These are phyloP conservation scores for Macquaria ambigua DNA, from an alignment of 2,113 vertebrate genomes.

Conservation along the genomic window DNA sequence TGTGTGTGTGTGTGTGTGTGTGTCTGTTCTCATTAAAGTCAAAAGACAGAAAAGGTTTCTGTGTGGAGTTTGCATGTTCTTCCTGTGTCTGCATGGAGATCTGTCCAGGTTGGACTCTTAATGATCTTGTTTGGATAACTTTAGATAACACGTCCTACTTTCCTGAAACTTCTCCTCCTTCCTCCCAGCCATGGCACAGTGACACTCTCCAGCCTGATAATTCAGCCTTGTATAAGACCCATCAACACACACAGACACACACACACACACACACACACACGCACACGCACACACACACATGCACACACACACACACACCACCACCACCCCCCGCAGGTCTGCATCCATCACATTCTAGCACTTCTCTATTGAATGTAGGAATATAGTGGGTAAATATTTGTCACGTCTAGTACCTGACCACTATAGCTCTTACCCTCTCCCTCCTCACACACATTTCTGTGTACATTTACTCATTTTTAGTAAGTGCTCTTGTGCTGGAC, in stretches of 20 bases:
- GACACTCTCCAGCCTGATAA: slow-evolving; percentile 32
- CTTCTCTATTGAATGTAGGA: slow-evolving; percentile 10
- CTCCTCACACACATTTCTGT: background rate
- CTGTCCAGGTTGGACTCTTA: background rate
- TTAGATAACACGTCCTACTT: background rate
- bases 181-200: slow-evolving; percentile 29
- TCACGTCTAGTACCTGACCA: slow-evolving; percentile 15
- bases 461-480: background rate
- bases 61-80: background rate
- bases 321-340: slow-evolving; percentile 4
- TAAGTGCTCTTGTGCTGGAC: background rate
- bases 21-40: background rate
- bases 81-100: background rate
- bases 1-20: background rate
- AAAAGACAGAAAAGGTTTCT: background rate
- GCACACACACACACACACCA: background rate
- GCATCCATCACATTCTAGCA: slow-evolving; percentile 24
- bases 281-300: background rate
- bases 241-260: background rate
- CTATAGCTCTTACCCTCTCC: background rate
- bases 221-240: slow-evolving; percentile 30
- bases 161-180: background rate
- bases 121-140: background rate
- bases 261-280: slow-evolving; percentile 1
- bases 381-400: slow-evolving; percentile 23